These are phyloP conservation scores for Muscicapa striata DNA, from an alignment of 2,797 vertebrate species.

Conservation along the genomic window DNA sequence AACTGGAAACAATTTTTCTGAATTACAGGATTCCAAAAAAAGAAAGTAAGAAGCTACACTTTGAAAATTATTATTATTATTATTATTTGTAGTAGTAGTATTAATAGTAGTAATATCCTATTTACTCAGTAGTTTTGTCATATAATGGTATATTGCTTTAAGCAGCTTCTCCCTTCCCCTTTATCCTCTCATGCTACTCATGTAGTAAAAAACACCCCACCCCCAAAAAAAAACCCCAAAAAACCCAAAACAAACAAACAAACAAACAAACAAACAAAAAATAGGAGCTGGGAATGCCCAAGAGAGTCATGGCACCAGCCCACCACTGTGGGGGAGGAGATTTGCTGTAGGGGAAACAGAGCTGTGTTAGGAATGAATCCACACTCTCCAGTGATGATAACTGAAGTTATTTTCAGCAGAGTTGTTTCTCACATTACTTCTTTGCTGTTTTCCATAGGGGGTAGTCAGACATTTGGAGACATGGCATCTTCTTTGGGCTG, in stretches of 20 bases:
- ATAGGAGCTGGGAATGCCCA: conserved; percentile 1
- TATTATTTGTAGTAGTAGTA: neutral
- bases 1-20: neutral
- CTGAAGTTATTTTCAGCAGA: conserved; percentile 49
- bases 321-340: neutral
- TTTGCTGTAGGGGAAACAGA: neutral
- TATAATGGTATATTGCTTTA: neutral
- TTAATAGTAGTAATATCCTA: neutral
- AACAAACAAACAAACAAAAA: neutral
- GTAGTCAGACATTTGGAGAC: conserved; percentile 10
- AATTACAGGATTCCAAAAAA: neutral
- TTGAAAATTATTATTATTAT: neutral
- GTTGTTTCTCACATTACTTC: neutral
- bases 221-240: neutral
- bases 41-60: neutral
- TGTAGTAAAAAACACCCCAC: neutral
- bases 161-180: neutral
- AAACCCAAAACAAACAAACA: neutral
- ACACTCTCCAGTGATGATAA: neutral
- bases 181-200: neutral
- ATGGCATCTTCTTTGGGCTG: conserved; percentile 29
- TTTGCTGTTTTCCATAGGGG: neutral
- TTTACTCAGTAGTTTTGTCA: neutral
- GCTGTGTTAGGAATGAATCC: conserved; percentile 9
- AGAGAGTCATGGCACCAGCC: neutral